Evolutionary conservation across 2,113 vertebrate genomes (phyloP).

Genomic region (Rallus limicola): DNA sequence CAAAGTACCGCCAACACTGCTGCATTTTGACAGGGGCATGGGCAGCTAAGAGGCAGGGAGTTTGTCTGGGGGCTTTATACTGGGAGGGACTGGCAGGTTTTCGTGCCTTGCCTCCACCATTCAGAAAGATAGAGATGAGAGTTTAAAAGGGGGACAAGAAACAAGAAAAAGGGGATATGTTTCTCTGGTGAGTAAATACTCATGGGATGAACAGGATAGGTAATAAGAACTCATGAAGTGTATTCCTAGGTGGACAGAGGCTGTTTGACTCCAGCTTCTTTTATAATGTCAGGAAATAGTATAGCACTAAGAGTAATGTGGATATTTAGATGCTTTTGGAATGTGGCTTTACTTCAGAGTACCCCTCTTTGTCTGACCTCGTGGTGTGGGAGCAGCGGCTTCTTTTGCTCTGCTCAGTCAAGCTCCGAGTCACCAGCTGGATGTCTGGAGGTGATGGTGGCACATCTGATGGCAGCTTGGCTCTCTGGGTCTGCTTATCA

Average conservation of each 20-base stretch:
- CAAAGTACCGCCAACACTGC: not conserved
- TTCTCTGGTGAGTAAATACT: conserved; percentile 28
- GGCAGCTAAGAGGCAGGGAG: not conserved
- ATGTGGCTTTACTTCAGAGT: not conserved
- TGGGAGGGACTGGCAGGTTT: not conserved
- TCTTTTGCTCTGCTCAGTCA: not conserved
- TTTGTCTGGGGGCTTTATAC: not conserved
- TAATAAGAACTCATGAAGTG: conserved; percentile 2
- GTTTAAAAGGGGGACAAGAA: not conserved
- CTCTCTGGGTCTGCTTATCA: not conserved
- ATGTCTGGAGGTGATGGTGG: rapidly evolving
- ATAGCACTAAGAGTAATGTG: not conserved
- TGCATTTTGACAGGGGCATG: not conserved
- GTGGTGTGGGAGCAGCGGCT: not conserved
- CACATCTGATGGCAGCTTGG: not conserved
- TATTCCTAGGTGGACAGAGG: not conserved
- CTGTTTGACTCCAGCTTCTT: not conserved
- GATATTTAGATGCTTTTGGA: not conserved
- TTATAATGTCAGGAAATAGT: not conserved
- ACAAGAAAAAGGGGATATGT: not conserved
- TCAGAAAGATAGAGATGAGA: not conserved
- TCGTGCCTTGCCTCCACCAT: not conserved
- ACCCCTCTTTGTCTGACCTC: not conserved
- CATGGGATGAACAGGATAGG: conserved; percentile 35
- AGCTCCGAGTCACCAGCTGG: not conserved